Evolutionary conservation across 2,888 invertebrate species (phyloP), one percentile per base, ranked within the genome.

Genomic region (Drosophila borealis): DNA sequence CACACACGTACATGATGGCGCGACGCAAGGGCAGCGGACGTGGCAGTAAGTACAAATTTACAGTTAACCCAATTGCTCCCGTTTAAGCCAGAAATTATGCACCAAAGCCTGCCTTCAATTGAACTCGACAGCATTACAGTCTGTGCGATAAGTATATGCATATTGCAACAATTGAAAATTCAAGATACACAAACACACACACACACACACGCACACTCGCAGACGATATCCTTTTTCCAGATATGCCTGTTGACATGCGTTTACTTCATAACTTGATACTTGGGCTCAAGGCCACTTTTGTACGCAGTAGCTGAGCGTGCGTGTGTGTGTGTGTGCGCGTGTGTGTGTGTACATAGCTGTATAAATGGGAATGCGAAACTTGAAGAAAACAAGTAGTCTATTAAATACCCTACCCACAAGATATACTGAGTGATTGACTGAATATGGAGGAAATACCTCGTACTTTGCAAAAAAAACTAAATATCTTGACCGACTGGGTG

Each of bases 21-120:
- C 80, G 90, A 70, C 90, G 90, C 78, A 90, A 81, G 76, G 90
- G 90, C 74, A 88, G 88, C 87, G 88, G 88, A 57, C 85, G 90
- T 86, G 90, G 90, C 78, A 90, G 90, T 90, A 84, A 90, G 91
- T 90, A 66, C 0, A 46, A 46, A 21, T 29, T 4, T 14, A 6
- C 29, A n/a, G 21, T 37, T 51, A 51, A 25, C 41, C 11, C 14
- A n/a, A 25, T 39, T 3, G 3, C 5, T 33, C 1, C 55, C n/a
- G 14, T 25, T 14, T 9, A 39, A 9, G 14, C 39, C 14, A 36
- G 9, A 5, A 33, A 10, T 29, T 29, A 29, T 29, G 8, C 29
- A 8, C 34, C 13, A 17, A 41, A 41, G 17, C 17, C 8, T 29
- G 6, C 8, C 8, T 29, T 29, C 29, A 29, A 8, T 29, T 17